Conservation (phyloP, 2,797 vertebrate genomes). For the Bovichtus diacanthus region DNA sequence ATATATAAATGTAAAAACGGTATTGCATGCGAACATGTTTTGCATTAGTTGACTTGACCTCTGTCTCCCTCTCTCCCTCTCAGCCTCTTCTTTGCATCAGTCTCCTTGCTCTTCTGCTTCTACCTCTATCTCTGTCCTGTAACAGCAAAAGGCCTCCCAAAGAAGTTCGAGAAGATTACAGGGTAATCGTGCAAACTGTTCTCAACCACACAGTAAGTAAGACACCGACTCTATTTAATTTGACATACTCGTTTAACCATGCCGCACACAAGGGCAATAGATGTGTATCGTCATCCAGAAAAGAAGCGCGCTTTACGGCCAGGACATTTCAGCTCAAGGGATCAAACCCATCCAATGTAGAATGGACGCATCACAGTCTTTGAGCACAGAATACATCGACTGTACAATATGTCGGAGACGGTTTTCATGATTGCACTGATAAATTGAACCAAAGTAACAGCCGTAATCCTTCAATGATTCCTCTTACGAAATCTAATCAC, state of each 20-base stretch:
- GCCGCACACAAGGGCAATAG: neutral
- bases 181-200: conserved; percentile 13
- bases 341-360: neutral
- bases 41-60: neutral
- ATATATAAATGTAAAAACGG: no score
- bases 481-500: conserved; percentile 4
- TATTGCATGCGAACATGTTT: neutral
- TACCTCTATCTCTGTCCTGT: conserved; percentile 80
- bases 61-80: conserved; percentile 16
- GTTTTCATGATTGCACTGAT: neutral
- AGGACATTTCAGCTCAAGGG: neutral
- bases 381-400: neutral
- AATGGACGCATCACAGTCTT: neutral
- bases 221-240: neutral
- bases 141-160: conserved; percentile 17
- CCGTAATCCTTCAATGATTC: neutral
- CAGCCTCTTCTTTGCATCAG: conserved; percentile 83
- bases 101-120: conserved; percentile 81
- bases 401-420: neutral
- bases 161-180: conserved; percentile 51
- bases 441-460: neutral
- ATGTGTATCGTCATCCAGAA: neutral
- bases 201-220: conserved; percentile 61
- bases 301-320: neutral
- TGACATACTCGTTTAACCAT: neutral